Evolutionary conservation across 2,113 vertebrate genomes (phyloP).

Genomic region (Astur gentilis): DNA sequence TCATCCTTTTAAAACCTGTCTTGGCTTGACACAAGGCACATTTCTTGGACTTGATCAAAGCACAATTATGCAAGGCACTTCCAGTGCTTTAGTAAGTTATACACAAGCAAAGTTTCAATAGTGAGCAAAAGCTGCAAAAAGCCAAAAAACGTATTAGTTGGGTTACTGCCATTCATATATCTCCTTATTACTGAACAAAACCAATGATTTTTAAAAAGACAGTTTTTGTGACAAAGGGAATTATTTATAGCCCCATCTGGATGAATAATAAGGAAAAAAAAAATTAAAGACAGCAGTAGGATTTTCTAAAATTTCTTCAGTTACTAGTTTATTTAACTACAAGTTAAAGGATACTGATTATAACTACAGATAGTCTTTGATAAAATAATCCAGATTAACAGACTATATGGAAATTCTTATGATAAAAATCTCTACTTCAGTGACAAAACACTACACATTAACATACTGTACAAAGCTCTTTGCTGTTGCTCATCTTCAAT

Average conservation of each 20-base stretch:
- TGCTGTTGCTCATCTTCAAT: neutral
- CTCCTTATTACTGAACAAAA: neutral
- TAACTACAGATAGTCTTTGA: neutral
- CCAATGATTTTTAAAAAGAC: neutral
- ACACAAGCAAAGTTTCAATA: slow-evolving; percentile 61
- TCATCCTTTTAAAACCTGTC: slow-evolving; percentile 9
- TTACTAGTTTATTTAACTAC: neutral
- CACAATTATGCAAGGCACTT: slow-evolving; percentile 61
- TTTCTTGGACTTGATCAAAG: slow-evolving; percentile 76
- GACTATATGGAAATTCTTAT: neutral
- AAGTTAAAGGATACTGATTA: neutral
- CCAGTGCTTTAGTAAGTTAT: slow-evolving; percentile 72
- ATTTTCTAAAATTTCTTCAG: neutral
- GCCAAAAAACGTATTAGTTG: slow-evolving; percentile 75
- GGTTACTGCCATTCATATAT: slow-evolving; percentile 54
- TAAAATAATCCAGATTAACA: neutral
- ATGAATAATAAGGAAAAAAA: neutral
- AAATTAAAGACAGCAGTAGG: neutral
- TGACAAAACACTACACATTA: neutral
- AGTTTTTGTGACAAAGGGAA: slow-evolving; percentile 62
- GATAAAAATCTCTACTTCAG: neutral
- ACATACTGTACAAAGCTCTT: neutral
- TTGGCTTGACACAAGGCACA: slow-evolving; percentile 75
- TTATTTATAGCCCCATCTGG: slow-evolving; percentile 47
- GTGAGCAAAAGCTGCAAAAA: slow-evolving; percentile 75